Evolutionary conservation across 2,113 vertebrate species (phyloP).

Genomic region (Malaclemys terrapin): DNA sequence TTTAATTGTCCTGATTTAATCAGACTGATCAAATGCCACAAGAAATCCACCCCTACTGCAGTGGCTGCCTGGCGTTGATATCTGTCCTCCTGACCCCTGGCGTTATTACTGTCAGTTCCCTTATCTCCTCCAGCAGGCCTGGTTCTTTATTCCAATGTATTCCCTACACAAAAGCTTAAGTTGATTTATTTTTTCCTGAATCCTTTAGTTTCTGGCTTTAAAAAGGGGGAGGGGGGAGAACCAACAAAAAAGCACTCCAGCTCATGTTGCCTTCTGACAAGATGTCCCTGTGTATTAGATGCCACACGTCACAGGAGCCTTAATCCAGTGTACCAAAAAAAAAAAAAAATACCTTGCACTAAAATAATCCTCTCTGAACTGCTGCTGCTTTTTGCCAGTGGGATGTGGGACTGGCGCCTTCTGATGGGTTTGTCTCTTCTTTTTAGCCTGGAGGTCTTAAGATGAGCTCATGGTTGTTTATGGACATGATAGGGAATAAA

Average conservation of each 20-base stretch:
- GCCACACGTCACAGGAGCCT: not conserved
- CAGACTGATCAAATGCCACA: not conserved
- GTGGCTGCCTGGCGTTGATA: fast-evolving
- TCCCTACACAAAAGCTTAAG: not conserved
- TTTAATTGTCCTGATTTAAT: not conserved
- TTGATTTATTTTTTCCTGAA: not conserved
- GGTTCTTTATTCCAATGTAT: not conserved
- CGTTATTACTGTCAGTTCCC: not conserved
- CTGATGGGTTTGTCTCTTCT: not conserved
- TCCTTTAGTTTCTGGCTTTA: not conserved
- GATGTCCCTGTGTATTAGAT: not conserved
- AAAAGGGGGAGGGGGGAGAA: not conserved
- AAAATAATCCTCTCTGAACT: not conserved
- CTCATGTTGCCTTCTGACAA: not conserved
- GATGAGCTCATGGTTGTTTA: not conserved
- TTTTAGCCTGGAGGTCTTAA: not conserved
- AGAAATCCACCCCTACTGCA: not conserved
- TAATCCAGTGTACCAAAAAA: not conserved
- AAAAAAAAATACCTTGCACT: not conserved
- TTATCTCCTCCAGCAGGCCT: not conserved
- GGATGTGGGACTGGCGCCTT: not conserved
- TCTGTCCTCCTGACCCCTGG: not conserved
- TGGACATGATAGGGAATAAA: not conserved
- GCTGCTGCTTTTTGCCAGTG: not conserved
- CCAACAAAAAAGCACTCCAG: not conserved